These are phyloP conservation scores for Eristalinus aeneus DNA, from an alignment of 2,888 invertebrate genomes.

Conservation along the genomic window DNA sequence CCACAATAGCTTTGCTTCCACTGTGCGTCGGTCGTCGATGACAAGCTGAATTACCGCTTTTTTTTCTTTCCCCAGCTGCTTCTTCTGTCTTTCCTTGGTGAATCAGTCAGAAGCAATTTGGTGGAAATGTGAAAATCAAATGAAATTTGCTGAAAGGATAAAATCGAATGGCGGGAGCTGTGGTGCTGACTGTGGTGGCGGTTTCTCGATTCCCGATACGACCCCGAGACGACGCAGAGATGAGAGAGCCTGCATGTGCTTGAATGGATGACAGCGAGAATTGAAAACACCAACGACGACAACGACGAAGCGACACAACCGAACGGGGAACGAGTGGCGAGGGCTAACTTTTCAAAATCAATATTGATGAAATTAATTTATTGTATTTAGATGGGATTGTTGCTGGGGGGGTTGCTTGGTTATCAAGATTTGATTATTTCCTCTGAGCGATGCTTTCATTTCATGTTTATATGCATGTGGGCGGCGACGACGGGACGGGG, in stretches of 20 bases:
- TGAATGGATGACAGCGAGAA: not conserved
- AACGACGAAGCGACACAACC: not conserved
- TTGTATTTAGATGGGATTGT: slow-evolving; percentile 67
- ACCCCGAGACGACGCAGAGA: not conserved
- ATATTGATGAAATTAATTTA: slow-evolving; percentile 71
- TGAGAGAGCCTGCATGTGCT: not conserved
- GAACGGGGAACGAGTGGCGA: not conserved
- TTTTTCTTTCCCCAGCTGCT: not conserved
- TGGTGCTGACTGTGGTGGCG: not conserved
- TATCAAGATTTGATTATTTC: slow-evolving; percentile 67
- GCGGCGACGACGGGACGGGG: not conserved
- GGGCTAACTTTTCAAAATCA: slow-evolving; percentile 66
- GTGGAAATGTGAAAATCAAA: slow-evolving; percentile 70
- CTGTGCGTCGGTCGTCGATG: not conserved
- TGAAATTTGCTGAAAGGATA: slow-evolving; percentile 69
- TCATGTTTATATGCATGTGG: not conserved
- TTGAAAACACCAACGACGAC: not conserved
- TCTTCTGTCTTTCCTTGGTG: slow-evolving; percentile 4
- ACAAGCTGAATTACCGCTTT: not conserved
- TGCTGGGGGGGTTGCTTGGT: slow-evolving; percentile 59
- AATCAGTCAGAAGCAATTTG: slow-evolving; percentile 65
- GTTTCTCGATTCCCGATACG: not conserved
- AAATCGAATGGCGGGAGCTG: slow-evolving; percentile 6
- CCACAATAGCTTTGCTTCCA: not conserved
- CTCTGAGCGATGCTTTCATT: slow-evolving; percentile 30